A percentile compares a stretch with the other conserved stretches of the same genome.
Conservation (phyloP, 2,888 invertebrate genomes). For the Agrochola lota region DNA sequence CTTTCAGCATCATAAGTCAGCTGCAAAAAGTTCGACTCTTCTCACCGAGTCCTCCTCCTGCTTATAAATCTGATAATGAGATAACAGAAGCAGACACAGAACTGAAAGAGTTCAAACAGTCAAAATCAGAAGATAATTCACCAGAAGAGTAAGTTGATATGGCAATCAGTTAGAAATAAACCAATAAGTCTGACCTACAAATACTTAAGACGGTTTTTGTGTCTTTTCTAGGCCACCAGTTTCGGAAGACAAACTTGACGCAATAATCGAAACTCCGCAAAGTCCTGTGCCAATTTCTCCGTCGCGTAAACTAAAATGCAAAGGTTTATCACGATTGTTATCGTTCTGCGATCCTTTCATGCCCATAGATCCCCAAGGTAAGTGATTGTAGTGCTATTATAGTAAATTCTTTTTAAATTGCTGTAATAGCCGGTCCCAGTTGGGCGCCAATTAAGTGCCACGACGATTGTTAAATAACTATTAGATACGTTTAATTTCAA, state of each 20-base stretch:
- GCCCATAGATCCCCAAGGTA: conserved; percentile 91
- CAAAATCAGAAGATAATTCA: conserved; percentile 62
- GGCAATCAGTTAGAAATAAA: conserved; percentile 10
- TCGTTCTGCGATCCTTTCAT: conserved; percentile 79
- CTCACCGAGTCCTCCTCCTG: conserved; percentile 67
- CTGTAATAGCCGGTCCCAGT: conserved; percentile 59
- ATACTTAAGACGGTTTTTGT: neutral
- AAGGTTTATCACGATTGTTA: conserved; percentile 71
- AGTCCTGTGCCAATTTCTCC: conserved; percentile 84
- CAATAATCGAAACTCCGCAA: conserved; percentile 79
- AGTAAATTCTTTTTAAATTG: conserved; percentile 60
- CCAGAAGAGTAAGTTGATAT: conserved; percentile 67
- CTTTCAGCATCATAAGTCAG: conserved; percentile 66
- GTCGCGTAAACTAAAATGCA: conserved; percentile 72
- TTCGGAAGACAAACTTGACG: conserved; percentile 64
- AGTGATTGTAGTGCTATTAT: conserved; percentile 45
- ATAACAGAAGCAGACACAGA: conserved; percentile 75
- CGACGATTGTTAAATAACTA: conserved; percentile 57
- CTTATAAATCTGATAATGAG: conserved; percentile 65
- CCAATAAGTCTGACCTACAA: neutral
- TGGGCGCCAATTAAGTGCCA: conserved; percentile 73
- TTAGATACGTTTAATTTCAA: conserved; percentile 44
- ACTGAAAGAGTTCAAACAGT: conserved; percentile 74
- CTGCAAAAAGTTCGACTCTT: conserved; percentile 76
- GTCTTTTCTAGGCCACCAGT: conserved; percentile 62